phyloP scores from a whole-genome alignment of 2,888 invertebrate genomes.

The Sarcophaga variegata region DNA sequence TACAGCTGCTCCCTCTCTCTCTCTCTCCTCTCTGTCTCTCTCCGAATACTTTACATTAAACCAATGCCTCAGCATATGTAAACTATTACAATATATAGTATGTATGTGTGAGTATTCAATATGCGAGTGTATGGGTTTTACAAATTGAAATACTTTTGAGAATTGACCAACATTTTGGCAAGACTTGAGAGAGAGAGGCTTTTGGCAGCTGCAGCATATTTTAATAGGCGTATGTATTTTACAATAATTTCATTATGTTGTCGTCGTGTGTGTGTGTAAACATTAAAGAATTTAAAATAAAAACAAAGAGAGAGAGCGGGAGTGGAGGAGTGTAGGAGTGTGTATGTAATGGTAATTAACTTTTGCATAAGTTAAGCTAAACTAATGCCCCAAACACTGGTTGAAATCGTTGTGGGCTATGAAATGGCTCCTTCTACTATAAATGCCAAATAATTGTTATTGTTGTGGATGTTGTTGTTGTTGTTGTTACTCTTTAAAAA shows the following conservation, averaged over 20 bases:
- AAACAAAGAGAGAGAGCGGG: background rate
- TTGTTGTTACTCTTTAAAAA: too few species aligned
- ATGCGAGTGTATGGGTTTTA: background rate
- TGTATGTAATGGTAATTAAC: slow-evolving; percentile 45
- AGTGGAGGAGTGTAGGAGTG: background rate
- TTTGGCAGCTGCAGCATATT: background rate
- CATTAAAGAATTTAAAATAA: background rate
- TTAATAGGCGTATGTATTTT: background rate
- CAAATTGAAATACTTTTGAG: slow-evolving; percentile 54
- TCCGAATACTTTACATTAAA: too few species aligned
- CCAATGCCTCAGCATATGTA: background rate
- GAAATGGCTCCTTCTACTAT: background rate
- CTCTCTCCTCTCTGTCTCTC: too few species aligned
- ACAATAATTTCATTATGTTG: slow-evolving; percentile 37
- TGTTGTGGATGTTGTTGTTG: background rate
- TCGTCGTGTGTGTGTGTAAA: background rate
- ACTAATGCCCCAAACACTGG: slow-evolving; percentile 29
- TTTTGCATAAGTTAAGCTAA: slow-evolving; percentile 41
- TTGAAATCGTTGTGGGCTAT: background rate
- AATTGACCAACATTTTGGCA: slow-evolving; percentile 43
- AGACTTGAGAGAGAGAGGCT: background rate
- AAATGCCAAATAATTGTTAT: background rate
- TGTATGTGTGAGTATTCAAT: background rate
- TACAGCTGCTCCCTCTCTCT: background rate
- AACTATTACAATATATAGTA: slow-evolving; percentile 7